A percentile compares a stretch with the other conserved stretches of the same genome.
Evolutionary conservation across 1,140 invertebrate genomes (phyloP).

Genomic region (Idris sp.): DNA sequence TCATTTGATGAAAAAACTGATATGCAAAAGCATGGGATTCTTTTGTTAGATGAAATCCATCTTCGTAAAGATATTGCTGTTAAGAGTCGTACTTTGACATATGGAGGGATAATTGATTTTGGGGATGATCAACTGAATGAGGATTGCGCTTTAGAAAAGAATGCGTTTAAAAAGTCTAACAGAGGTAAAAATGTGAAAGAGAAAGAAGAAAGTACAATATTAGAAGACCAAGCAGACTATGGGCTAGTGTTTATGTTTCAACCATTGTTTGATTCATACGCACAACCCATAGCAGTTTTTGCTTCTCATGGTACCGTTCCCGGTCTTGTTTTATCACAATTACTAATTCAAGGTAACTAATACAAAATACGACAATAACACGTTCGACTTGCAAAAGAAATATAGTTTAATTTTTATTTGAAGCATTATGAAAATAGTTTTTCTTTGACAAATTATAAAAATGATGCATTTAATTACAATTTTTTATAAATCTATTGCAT

Average conservation of each 20-base stretch:
- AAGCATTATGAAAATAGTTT: too few species aligned
- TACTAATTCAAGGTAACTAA: neutral
- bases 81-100: neutral
- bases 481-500: too few species aligned
- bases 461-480: too few species aligned
- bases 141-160: neutral
- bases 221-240: neutral
- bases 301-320: slow-evolving; percentile 4
- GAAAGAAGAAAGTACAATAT: neutral
- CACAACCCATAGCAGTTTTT: slow-evolving; percentile 6
- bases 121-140: neutral
- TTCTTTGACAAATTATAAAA: too few species aligned
- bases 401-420: too few species aligned
- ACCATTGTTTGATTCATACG: slow-evolving; percentile 3
- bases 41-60: slow-evolving; percentile 13
- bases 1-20: slow-evolving; percentile 8
- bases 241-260: slow-evolving; percentile 6
- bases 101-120: slow-evolving; percentile 12
- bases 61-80: slow-evolving; percentile 1
- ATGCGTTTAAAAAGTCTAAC: neutral
- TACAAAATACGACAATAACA: too few species aligned
- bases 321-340: neutral
- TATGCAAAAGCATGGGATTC: neutral
- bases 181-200: neutral
- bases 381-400: too few species aligned